Evolutionary conservation across 2,113 vertebrate genomes (phyloP).

Genomic region (Empidonax traillii): DNA sequence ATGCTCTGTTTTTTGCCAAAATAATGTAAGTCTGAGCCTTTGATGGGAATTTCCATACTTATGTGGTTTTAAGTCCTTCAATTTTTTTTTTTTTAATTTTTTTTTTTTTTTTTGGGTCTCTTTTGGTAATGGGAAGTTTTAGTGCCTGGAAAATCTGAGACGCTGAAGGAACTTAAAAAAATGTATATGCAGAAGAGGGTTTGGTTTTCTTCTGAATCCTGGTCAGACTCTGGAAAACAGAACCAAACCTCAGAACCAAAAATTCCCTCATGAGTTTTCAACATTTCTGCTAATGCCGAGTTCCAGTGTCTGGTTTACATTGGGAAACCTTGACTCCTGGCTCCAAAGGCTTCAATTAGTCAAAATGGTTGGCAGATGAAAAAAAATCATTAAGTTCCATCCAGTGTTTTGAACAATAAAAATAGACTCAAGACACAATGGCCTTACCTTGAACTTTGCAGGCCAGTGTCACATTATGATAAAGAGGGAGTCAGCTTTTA

Average conservation of each 20-base stretch:
- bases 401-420: constrained; percentile 56
- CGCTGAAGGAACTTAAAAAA: constrained; percentile 4
- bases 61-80: constrained; percentile 42
- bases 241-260: constrained; percentile 68
- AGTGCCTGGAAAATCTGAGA: constrained; percentile 50
- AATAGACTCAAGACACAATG: constrained; percentile 60
- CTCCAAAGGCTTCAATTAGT: constrained; percentile 67
- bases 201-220: constrained; percentile 39
- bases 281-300: background rate
- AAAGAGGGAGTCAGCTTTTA: constrained; percentile 35
- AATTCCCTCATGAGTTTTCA: constrained; percentile 56
- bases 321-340: constrained; percentile 66
- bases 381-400: constrained; percentile 64
- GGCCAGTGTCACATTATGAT: constrained; percentile 46
- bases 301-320: constrained; percentile 48
- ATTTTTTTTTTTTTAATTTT: background rate
- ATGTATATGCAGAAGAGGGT: constrained; percentile 3
- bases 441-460: constrained; percentile 65
- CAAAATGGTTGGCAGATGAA: constrained; percentile 69
- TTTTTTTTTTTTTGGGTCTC: background rate
- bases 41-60: constrained; percentile 44
- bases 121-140: constrained; percentile 21
- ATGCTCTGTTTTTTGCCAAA: constrained; percentile 41
- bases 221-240: constrained; percentile 47
- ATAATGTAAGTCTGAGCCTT: constrained; percentile 16